Base-by-base conservation (phyloP, 2,797 vertebrate species). In the Cynodonichthys magdalenae region DNA sequence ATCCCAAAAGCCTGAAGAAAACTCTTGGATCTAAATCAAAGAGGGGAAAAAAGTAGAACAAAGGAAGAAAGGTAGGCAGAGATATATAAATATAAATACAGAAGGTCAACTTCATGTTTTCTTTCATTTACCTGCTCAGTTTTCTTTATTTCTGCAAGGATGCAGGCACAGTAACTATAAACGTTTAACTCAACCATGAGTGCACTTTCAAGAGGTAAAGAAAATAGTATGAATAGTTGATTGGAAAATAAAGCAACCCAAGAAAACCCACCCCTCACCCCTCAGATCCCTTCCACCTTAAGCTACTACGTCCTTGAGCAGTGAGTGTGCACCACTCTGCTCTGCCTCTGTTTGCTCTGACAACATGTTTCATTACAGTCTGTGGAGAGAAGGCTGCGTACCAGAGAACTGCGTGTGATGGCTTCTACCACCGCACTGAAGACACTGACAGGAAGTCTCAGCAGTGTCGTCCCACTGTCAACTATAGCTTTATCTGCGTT, bases 401-500 rank as follows among this genome's bases (percentile, higher is more conserved):
- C 97, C 96, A 95, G 84, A 66, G 96, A 98, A 0, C 90, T 92
- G 54, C 79, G 93, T 69, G 91, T 91, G 86, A 99, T 95, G 14
- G 96, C 94, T 44, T 94, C 94, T 41, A 98, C 95, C 77, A 98
- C 93, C 0, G 96, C 96, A 15, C 67, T 86, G 71, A 99, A 99
- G 67, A 99, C 97, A 46, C 96, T 98, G 88, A 88, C 90, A 46
- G 97, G 98, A 71, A 99, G 95, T 51, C 97, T 95, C 62, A 99
- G 94, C 50, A 99, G 93, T 0, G 97, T 99, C 36, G 97, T 99
- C 31, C 97, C 97, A 3, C 97, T 99, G 92, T 99, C 97, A 68
- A 99, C 96, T 48, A 99, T 98, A 6, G 98, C 97, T 93, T 99
- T 99, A 83, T 99, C 97, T 0, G 91, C 87, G 34, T 99, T 99